Evolutionary conservation across 2,888 invertebrate species (phyloP).

Genomic region (Osmoderma eremita): DNA sequence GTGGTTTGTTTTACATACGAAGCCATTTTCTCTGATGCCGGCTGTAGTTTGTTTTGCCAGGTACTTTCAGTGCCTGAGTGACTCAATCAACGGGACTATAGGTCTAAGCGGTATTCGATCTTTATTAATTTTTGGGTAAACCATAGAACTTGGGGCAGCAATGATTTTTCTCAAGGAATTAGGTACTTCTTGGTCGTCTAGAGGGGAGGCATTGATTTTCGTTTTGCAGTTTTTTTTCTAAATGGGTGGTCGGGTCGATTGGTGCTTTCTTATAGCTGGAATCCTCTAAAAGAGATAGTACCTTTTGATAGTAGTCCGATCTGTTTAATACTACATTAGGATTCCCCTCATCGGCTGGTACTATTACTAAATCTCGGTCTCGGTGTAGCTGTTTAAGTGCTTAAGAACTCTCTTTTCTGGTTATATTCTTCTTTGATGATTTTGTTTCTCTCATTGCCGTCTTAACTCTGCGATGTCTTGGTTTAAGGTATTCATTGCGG

Average conservation of each 20-base stretch:
- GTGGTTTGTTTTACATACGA: not conserved
- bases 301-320: not conserved
- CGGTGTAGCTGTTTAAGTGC: no score
- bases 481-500: no score
- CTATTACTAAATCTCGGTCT: not conserved
- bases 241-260: conserved; percentile 1
- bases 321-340: not conserved
- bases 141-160: not conserved
- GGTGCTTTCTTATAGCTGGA: not conserved
- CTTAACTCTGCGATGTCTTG: no score
- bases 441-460: not conserved
- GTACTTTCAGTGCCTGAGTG: no score
- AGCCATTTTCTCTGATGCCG: no score
- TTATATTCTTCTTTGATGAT: not conserved
- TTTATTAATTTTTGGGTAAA: not conserved
- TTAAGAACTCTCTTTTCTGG: not conserved
- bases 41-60: no score
- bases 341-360: not conserved
- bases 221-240: not conserved
- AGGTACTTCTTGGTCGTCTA: not conserved
- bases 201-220: no score
- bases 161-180: not conserved
- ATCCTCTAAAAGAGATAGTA: not conserved
- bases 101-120: no score
- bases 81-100: no score